Evolutionary conservation across 2,888 invertebrate genomes (phyloP), one percentile per base, ranked within the genome.

Genomic region (Drosophila glabriapex): DNA sequence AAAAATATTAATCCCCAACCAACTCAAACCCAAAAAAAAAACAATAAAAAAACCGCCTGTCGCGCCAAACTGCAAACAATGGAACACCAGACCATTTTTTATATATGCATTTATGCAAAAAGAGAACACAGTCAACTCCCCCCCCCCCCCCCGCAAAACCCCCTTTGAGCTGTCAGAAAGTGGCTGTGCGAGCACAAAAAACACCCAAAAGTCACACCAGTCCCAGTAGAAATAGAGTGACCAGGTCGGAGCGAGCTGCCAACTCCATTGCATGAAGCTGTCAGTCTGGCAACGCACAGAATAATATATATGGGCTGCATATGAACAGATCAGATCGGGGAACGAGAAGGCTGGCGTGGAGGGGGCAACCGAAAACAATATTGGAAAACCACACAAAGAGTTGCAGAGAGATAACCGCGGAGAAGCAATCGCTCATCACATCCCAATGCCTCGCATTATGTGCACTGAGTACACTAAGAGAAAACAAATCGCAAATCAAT

Each of bases 61-160:
- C 63, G 60, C 41, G 49, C 65, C 76, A 69, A 69, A 73, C 71
- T 71, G 78, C 80, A 88, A 90, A 85, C 85, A 85, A 85, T 85
- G 90, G 85, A 88, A 78, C 89, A 82, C 85, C 39, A 58, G 25
- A 39, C 25, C 16, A 19, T 56, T 52, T 54, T 54, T 54, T 90
- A 89, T 90, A 80, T 86, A 88, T 88, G 89, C 89, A 90, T 90
- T 88, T 90, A 90, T 90, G 87, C 87, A 88, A 91, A 86, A 68
- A 69, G 56, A 64, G 68, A 76, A 73, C 70, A 54, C 59, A 54
- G 56, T 59, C 25, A 19, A 28, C 33, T 29, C 37, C 25, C 25
- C 10, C 29, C 16, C 10, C 22, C 19, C 53, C 29, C 41, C 62
- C 25, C 31, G 2, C 31, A 31, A 31, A 14, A 16, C 25, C 37